These are phyloP conservation scores for Elephas maximus DNA, from an alignment of 2,113 vertebrate genomes.

Conservation along the genomic window DNA sequence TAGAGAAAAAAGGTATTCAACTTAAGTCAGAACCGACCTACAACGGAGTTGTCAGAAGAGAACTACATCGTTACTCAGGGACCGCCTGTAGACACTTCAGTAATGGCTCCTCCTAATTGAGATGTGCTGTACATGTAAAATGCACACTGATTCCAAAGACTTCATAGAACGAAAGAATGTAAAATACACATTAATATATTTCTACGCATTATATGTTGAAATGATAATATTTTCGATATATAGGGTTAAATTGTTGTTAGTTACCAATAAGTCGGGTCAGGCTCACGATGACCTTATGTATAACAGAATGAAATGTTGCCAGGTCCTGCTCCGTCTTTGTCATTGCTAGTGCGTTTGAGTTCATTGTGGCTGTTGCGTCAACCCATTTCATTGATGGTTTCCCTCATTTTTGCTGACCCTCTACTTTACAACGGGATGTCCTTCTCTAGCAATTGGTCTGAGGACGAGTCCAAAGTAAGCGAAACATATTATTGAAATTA, in stretches of 20 bases:
- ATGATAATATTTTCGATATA: background rate
- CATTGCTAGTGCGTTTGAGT: background rate
- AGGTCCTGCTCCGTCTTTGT: background rate
- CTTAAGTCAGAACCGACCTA: background rate
- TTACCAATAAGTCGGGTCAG: background rate
- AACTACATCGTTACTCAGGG: background rate
- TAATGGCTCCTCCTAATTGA: rapidly evolving
- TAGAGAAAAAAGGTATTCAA: background rate
- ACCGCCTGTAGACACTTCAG: background rate
- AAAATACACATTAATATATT: background rate
- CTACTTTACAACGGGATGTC: background rate
- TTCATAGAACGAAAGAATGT: background rate
- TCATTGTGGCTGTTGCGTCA: background rate
- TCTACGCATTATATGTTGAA: background rate
- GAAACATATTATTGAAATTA: background rate
- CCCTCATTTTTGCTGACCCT: background rate
- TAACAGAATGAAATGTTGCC: background rate
- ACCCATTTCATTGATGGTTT: background rate
- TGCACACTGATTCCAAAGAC: background rate
- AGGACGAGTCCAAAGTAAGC: background rate
- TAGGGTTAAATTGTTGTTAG: background rate
- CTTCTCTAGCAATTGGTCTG: background rate
- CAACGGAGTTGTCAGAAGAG: background rate
- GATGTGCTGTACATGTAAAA: background rate
- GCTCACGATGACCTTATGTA: background rate